Base-by-base conservation (phyloP, 2,888 invertebrate species). In the Drosophila pegasa region DNA sequence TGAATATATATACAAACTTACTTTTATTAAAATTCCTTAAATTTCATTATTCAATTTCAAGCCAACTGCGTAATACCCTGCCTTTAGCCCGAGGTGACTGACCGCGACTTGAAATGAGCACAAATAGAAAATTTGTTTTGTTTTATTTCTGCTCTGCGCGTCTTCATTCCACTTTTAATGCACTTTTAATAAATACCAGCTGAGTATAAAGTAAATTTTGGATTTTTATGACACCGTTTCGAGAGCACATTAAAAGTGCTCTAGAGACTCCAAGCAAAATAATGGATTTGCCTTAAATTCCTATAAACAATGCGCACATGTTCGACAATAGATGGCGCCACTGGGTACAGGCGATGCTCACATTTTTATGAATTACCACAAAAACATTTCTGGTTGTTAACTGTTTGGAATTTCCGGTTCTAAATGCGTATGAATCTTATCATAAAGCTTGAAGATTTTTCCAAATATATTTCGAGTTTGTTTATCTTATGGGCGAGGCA, bases 401-500 rank as follows among this genome's bases (percentile, higher is more conserved):
- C 40, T 48, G n/a, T 33, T 14, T 59, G 60, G 68, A 68, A 68
- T 79, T 75, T 78, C 65, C 77, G 64, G 64, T 50, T 65, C 45
- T 50, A 51, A 35, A 65, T 61, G 56, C 16, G 58, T 63, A 58
- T 62, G 71, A 71, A 75, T 75, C 71, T 51, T 50, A 68, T 58
- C 76, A 82, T 71, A 75, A 83, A 79, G 67, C 61, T 50, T 16
- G 22, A 38, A 58, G 54, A 45, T 18, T 35, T 35, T 71, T 41
- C 40, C 16, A 43, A 55, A 62, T n/a, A 22, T 50, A 35, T 68
- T 41, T 25, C 29, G 9, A 45, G 60, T 22, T 63, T 80, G 69
- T 83, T 79, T 83, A 83, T 57, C 51, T 70, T 70, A 62, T 66
- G 50, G 52, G 47, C 47, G 59, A 35, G 25, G 12, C 47, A 55